Evolutionary conservation across 2,888 invertebrate species (phyloP).

Genomic region (Yponomeuta evonymella): DNA sequence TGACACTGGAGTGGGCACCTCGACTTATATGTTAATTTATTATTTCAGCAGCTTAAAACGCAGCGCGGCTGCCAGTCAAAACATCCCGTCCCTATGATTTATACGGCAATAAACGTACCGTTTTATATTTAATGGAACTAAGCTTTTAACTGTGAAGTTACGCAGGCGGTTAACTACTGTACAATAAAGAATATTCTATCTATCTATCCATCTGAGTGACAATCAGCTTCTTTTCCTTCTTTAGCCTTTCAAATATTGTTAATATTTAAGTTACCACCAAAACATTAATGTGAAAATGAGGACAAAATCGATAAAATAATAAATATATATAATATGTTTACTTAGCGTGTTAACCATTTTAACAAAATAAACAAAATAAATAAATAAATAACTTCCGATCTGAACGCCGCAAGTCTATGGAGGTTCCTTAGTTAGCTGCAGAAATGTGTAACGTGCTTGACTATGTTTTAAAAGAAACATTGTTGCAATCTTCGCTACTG

Average conservation of each 20-base stretch:
- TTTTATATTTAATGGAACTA: conserved; percentile 71
- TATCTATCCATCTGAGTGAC: conserved; percentile 17
- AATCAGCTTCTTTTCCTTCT: background rate
- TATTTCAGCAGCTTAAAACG: conserved; percentile 61
- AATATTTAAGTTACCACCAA: background rate
- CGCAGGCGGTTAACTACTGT: conserved; percentile 42
- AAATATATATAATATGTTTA: no score
- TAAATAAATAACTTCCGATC: no score
- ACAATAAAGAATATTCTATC: conserved; percentile 3
- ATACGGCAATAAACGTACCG: conserved; percentile 63
- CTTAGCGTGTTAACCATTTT: no score
- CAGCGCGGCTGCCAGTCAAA: conserved; percentile 58
- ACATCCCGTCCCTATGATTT: conserved; percentile 71
- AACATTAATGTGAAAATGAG: no score
- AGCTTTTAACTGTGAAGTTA: conserved; percentile 65
- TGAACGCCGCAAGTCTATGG: no score
- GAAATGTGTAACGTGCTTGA: no score
- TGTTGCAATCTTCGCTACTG: no score
- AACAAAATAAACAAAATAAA: no score
- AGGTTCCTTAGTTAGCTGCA: no score
- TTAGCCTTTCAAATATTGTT: background rate
- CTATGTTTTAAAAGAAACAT: no score
- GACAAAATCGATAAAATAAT: no score
- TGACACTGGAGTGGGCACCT: conserved; percentile 52
- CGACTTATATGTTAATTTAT: conserved; percentile 68